Evolutionary conservation across 35 echinoderm and acorn worm genomes (phyloP).

Genomic region (Amphiura filiformis): DNA sequence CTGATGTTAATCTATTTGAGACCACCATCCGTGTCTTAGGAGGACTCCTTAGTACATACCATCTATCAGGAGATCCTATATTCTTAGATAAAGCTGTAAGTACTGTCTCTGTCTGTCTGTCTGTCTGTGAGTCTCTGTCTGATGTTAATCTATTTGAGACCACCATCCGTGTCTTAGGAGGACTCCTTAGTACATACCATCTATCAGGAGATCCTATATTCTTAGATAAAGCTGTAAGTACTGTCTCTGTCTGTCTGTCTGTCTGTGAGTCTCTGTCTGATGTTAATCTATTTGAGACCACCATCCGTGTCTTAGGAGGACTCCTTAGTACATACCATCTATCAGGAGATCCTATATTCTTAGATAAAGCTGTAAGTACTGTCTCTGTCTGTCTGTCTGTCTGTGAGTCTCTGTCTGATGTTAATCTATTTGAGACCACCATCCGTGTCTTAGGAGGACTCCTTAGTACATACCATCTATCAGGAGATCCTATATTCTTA

Average conservation of each 20-base stretch:
- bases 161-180: conserved; percentile 87
- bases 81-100: conserved; percentile 97
- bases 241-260: neutral
- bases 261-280: conserved; percentile 3
- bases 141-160: conserved; percentile 98
- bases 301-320: conserved; percentile 78
- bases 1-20: no score
- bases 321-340: conserved; percentile 89
- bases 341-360: conserved; percentile 64
- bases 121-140: neutral
- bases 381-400: neutral
- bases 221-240: conserved; percentile 93
- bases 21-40: conserved; percentile 86
- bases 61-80: conserved; percentile 68
- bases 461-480: conserved; percentile 86
- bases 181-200: conserved; percentile 85
- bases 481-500: conserved; percentile 66
- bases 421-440: no score
- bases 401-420: no score
- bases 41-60: conserved; percentile 80
- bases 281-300: no score
- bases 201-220: conserved; percentile 73
- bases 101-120: neutral
- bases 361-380: conserved; percentile 90
- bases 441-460: conserved; percentile 80